These are phyloP conservation scores for Agapostemon virescens DNA, from an alignment of 2,888 invertebrate species.

Conservation along the genomic window DNA sequence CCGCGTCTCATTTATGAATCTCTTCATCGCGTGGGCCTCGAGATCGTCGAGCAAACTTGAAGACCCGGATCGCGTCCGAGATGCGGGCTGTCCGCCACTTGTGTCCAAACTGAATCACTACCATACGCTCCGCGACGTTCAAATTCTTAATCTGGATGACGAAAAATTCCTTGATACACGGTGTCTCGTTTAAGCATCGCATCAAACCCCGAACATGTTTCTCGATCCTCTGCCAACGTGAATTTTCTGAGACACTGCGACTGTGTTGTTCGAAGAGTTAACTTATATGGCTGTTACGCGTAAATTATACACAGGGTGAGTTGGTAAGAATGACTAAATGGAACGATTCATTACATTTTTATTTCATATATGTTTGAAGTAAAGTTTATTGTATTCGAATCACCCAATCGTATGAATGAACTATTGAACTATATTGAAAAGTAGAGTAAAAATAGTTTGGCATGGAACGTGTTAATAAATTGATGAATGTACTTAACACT, in stretches of 20 bases:
- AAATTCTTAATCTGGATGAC: neutral
- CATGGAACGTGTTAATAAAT: too few relatives aligned
- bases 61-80: neutral
- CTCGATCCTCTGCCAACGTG: neutral
- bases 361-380: too few relatives aligned
- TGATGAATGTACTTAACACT: too few relatives aligned
- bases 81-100: constrained; percentile 14
- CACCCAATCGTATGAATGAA: too few relatives aligned
- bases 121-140: constrained; percentile 28
- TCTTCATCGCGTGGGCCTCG: constrained; percentile 62
- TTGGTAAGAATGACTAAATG: too few relatives aligned
- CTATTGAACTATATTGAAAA: too few relatives aligned
- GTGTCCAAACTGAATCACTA: constrained; percentile 52
- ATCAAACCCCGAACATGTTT: neutral
- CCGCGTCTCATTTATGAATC: constrained; percentile 66
- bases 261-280: neutral
- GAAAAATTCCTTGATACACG: neutral
- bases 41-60: constrained; percentile 2
- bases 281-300: too few relatives aligned
- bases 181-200: neutral
- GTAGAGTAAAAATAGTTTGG: too few relatives aligned
- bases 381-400: too few relatives aligned
- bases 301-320: too few relatives aligned
- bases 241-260: neutral
- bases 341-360: too few relatives aligned